Conservation (phyloP, 2,888 invertebrate species). For the Corbicula japonica region DNA sequence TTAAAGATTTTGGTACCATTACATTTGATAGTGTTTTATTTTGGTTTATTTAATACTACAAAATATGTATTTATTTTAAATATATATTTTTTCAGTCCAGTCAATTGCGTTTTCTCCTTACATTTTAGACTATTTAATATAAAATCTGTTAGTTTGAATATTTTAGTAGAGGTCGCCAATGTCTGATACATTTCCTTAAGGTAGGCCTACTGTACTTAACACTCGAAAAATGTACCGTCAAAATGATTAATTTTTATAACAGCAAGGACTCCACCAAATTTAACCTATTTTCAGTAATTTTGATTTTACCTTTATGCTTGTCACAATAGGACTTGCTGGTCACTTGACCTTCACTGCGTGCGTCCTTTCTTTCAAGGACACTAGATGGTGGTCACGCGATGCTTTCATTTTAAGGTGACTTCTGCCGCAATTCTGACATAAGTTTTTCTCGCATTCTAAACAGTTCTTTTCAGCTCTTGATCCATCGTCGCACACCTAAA, state of each 20-base stretch:
- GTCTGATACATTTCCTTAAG: background rate
- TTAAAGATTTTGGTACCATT: too few species aligned
- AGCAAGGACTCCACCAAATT: background rate
- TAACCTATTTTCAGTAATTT: background rate
- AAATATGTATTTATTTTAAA: too few species aligned
- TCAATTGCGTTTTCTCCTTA: too few species aligned
- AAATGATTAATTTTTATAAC: background rate
- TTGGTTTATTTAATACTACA: too few species aligned
- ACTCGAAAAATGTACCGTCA: background rate
- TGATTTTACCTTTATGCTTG: constrained; percentile 62
- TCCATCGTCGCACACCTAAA: constrained; percentile 58
- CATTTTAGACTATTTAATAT: too few species aligned
- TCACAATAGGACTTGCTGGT: constrained; percentile 68
- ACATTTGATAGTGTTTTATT: too few species aligned
- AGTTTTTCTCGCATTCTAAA: constrained; percentile 69
- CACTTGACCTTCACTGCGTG: constrained; percentile 61
- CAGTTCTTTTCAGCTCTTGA: constrained; percentile 65
- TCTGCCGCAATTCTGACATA: constrained; percentile 62
- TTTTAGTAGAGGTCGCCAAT: background rate
- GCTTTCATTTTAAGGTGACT: constrained; percentile 69
- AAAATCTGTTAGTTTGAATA: background rate
- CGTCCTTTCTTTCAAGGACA: constrained; percentile 59
- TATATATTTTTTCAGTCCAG: too few species aligned
- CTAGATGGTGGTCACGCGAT: constrained; percentile 71
- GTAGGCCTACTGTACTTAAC: background rate